Base-by-base conservation (phyloP, 2,113 vertebrate species). In the Peromyscus leucopus region DNA sequence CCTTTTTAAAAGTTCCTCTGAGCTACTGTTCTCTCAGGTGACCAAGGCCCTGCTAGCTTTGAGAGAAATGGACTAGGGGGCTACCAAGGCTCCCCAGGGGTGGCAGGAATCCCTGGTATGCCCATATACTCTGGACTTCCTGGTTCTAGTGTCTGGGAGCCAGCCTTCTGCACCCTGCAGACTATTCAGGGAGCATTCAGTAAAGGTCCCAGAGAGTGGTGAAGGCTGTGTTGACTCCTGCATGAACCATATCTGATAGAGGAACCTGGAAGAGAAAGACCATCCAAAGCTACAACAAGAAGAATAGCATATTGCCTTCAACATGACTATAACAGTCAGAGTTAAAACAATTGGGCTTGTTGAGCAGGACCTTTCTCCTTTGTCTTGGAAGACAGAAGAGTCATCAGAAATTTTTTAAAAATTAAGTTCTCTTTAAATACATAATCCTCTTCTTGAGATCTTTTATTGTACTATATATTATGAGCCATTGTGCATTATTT, bases 111-210 rank as follows among this genome's bases (percentile, higher is more conserved):
- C 97, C 98, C 98, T 74, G n/a, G 19, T 74, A n/a, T 74, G 71
- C 71, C 8, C 7, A 39, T 8, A 74, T n/a, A 39, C 7, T 8
- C n/a, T 39, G 71, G 19, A 39, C 82, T 99, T 28, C 98, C 99
- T 0, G 99, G 99, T 11, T 99, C 98, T 31, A 99, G 99, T 2
- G 99, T 99, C 98, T 99, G 99, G 1, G 99, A 99, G 98, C 99
- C 99, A 0, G n/a, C 99, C 99, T 0, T 98, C 99, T 36, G 99
- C 97, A 99, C 99, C 89, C 31, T 99, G 93, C 98, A 99, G 97
- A 98, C 99, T 4, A 98, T 98, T 39, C 98, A 98, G 95, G 97
- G 97, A 86, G 98, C 61, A 2, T 98, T 98, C 98, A 97, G 96
- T 98, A 98, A 99, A 99, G 97, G 99, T 10, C 72, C 36, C 95